Base-by-base conservation (phyloP, 2,113 vertebrate species). In the Monarcha castaneiventris region DNA sequence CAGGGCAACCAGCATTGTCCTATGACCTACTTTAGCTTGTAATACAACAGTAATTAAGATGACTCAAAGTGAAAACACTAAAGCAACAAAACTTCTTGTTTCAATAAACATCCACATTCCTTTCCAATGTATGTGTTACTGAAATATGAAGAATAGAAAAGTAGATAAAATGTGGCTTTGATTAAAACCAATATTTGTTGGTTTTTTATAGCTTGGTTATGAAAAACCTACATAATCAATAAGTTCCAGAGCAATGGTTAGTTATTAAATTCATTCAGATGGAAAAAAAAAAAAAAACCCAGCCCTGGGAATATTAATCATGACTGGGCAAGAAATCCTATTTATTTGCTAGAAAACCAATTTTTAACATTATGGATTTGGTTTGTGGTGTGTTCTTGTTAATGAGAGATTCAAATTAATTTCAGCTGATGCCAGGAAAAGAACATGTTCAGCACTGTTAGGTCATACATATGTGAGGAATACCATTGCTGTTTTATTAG, bases 401-500 rank as follows among this genome's bases (percentile, higher is more conserved):
- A 97, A 97, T 81, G 49, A 96, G 84, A 86, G 33, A 72, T 74
- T 93, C 51, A 97, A 97, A 98, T 97, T 82, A 71, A 69, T 94
- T 97, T 96, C 90, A 97, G 76, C 58, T 97, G 89, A 77, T 94
- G 82, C 52, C 91, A 91, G 52, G 76, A 73, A 96, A 94, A 77
- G 43, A 91, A 63, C 18, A 87, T 92, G 66, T 83, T 97, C 88
- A 84, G 39, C 83, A 91, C 48, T 83, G 61, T 89, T 96, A 77
- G 32, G 66, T 96, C 93, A 49, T 58, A 58, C 78, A 75, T 88
- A 78, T 94, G 83, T 68, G 55, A 76, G 54, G 84, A 95, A 96
- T 86, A 92, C 16, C 48, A 90, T 44, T 80, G 51, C 46, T 86
- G 62, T 93, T 97, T 98, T 97, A 98, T 97, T 98, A 97, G 89